Base-by-base conservation (phyloP, 2,113 vertebrate species). In the Haliaeetus leucogaster region DNA sequence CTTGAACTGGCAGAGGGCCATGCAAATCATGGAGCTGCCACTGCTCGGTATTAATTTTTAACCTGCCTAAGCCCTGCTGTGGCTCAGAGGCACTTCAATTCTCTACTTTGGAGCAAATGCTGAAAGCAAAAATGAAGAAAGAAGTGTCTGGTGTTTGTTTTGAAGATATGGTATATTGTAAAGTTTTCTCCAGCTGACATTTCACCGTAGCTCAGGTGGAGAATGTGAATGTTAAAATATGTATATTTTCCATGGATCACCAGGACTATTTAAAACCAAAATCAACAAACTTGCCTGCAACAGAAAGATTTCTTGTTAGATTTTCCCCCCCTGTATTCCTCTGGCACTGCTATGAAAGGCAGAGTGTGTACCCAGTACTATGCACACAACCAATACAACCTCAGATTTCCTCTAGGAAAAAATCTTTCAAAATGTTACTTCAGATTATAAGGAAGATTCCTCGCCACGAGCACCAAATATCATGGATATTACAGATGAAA, bases 211-310 rank as follows among this genome's bases (percentile, higher is more conserved):
- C n/a, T 81, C 5, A 0, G 3, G 36, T 27, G 29, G 16, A 94
- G 50, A 70, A 83, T n/a, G 13, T 19, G 58, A 93, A 90, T 89
- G 58, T 25, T 97, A 82, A 87, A 84, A 66, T 77, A 83, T 38
- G 42, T 65, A 59, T 92, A 52, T 84, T 94, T 86, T 90, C 90
- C 67, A 92, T 74, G 82, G 95, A 87, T 89, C 83, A 91, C 61
- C 56, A 96, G 47, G 29, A 32, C 13, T 40, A 55, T 76, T 67
- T 77, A 82, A 43, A 92, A 93, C 5, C 20, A 82, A 87, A 82
- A 87, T 85, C 82, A 82, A 92, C 89, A 92, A 68, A 45, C 11
- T 52, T 74, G 38, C 58, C 59, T 23, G 9, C n/a, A 90, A 66
- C 43, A 71, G 19, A 56, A 89, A 62, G 38, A 80, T 67, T 93